Evolutionary conservation across 2,797 vertebrate genomes (phyloP).

Genomic region (Takifugu rubripes): DNA sequence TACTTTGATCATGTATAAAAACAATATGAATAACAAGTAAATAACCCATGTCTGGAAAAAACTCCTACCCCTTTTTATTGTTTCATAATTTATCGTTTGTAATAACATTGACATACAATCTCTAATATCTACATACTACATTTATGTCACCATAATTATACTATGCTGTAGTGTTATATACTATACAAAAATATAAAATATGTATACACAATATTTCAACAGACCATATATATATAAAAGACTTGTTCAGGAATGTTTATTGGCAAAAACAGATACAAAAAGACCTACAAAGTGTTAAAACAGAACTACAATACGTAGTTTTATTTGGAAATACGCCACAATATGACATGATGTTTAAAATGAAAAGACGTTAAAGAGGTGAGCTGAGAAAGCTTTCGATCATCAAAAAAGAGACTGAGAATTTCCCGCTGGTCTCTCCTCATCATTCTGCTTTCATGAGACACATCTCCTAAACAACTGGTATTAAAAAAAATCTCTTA

Average conservation of each 20-base stretch:
- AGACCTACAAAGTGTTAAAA: too few species aligned
- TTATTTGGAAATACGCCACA: background rate
- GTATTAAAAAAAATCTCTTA: background rate
- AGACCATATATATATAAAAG: too few species aligned
- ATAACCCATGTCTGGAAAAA: too few species aligned
- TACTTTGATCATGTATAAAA: background rate
- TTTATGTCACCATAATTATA: too few species aligned
- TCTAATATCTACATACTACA: background rate
- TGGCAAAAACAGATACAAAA: too few species aligned
- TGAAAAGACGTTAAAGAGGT: background rate
- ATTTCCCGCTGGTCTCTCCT: conserved; percentile 65
- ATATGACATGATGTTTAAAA: background rate
- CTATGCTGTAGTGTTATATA: too few species aligned
- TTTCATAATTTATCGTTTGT: too few species aligned
- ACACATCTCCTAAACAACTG: conserved; percentile 35
- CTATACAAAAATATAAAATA: too few species aligned
- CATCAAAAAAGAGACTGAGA: conserved; percentile 77
- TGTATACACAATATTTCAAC: too few species aligned
- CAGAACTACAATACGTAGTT: too few species aligned
- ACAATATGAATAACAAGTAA: background rate
- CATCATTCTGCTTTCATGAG: conserved; percentile 73
- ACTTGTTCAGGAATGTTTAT: too few species aligned
- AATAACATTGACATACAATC: background rate
- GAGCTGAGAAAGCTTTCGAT: conserved; percentile 41
- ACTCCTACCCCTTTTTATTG: too few species aligned